phyloP scores from a whole-genome alignment of 1,140 invertebrate genomes.

The Maconellicoccus hirsutus region DNA sequence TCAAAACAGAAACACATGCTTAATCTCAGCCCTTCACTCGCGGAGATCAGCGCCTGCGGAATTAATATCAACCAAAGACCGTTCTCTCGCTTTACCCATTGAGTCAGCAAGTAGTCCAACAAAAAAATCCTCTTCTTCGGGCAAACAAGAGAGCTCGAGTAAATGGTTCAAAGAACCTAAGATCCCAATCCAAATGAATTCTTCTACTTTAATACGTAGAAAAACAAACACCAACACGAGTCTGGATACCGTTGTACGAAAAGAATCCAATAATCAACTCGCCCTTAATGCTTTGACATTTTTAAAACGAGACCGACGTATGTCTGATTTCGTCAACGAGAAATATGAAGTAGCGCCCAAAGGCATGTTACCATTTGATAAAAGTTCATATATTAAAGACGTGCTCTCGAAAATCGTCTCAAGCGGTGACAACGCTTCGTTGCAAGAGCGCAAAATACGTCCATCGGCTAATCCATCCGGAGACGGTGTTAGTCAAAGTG shows the following conservation, averaged over 20 bases:
- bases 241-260: not conserved
- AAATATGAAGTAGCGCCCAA: not conserved
- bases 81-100: not conserved
- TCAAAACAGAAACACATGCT: too few species aligned
- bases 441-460: not conserved
- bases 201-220: not conserved
- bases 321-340: not conserved
- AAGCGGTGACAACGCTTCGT: not conserved
- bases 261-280: constrained; percentile 7
- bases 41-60: not conserved
- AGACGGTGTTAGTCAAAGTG: not conserved
- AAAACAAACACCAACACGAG: not conserved
- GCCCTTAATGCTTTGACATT: not conserved
- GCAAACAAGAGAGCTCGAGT: not conserved
- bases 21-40: not conserved
- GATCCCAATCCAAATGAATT: not conserved
- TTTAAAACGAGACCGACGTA: not conserved
- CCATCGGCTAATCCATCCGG: not conserved
- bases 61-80: not conserved
- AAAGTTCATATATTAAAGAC: not conserved
- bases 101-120: too few species aligned
- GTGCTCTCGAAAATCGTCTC: not conserved
- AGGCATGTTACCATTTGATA: not conserved
- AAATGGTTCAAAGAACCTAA: constrained; percentile 5
- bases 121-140: not conserved